A percentile compares a stretch with the other conserved stretches of the same genome.
phyloP scores from a whole-genome alignment of 1,140 invertebrate species.

The Lasaia peninsularis region DNA sequence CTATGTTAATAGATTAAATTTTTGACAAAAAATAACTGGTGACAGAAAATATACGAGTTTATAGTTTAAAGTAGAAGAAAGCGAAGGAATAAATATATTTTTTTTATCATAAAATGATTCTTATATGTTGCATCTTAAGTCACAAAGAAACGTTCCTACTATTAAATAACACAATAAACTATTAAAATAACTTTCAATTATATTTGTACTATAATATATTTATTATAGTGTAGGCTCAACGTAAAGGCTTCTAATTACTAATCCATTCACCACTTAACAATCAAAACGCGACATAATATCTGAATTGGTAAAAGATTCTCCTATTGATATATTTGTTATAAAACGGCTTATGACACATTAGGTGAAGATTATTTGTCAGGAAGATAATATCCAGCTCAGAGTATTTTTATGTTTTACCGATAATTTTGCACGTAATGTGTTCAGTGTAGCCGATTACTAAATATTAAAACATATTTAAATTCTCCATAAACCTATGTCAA shows the following conservation, averaged over 20 bases:
- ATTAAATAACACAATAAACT: conserved; percentile 5
- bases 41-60: conserved; percentile 1
- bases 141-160: not conserved
- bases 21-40: not conserved
- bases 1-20: conserved; percentile 10
- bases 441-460: not conserved
- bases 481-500: conserved; percentile 27
- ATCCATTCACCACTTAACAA: conserved; percentile 14
- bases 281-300: conserved; percentile 15
- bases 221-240: conserved; percentile 48
- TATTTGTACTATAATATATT: conserved; percentile 50
- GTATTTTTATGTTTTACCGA: not conserved
- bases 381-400: conserved; percentile 8
- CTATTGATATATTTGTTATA: conserved; percentile 2
- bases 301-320: conserved; percentile 10
- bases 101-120: conserved; percentile 5
- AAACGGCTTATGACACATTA: conserved; percentile 1
- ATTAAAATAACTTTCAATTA: conserved; percentile 16
- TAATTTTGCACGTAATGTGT: not conserved
- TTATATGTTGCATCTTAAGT: conserved; percentile 4
- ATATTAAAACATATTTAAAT: conserved; percentile 25
- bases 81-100: not conserved
- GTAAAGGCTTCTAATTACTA: conserved; percentile 44
- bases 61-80: not conserved
- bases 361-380: not conserved